Evolutionary conservation across 2,888 invertebrate species (phyloP).

Genomic region (Ethmia dodecea): DNA sequence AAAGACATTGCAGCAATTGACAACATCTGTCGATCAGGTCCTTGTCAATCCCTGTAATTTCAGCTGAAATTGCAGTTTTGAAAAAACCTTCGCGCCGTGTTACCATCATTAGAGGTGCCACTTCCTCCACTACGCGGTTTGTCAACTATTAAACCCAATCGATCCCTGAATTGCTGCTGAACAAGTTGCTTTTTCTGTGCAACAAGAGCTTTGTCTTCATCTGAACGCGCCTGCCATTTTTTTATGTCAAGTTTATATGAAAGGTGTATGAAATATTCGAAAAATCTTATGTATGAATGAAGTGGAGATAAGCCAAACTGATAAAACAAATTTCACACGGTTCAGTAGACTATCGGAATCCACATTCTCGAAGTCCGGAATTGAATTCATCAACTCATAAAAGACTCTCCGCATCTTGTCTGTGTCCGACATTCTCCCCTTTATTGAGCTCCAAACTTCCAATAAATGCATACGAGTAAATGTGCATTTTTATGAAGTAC

Average conservation of each 20-base stretch:
- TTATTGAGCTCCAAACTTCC: no score
- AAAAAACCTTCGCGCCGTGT: background rate
- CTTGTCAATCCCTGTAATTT: background rate
- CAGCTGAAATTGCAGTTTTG: background rate
- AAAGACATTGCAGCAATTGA: background rate
- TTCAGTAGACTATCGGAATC: no score
- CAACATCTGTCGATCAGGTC: background rate
- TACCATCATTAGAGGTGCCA: background rate
- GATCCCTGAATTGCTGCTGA: background rate
- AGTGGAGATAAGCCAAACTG: conserved; percentile 2
- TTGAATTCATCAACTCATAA: no score
- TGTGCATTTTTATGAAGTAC: no score
- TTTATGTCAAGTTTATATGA: background rate
- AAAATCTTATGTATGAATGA: conserved; percentile 6
- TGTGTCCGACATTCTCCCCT: no score
- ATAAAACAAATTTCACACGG: no score
- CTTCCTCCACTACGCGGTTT: background rate
- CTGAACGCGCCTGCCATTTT: background rate
- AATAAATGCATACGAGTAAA: no score
- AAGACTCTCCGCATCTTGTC: no score
- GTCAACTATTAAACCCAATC: background rate
- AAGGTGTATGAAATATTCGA: conserved; percentile 7
- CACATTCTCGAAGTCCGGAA: no score
- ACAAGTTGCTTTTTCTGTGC: background rate
- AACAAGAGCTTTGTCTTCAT: background rate